These are phyloP conservation scores for Phaedon cochleariae DNA, from an alignment of 2,888 invertebrate genomes.

Conservation along the genomic window DNA sequence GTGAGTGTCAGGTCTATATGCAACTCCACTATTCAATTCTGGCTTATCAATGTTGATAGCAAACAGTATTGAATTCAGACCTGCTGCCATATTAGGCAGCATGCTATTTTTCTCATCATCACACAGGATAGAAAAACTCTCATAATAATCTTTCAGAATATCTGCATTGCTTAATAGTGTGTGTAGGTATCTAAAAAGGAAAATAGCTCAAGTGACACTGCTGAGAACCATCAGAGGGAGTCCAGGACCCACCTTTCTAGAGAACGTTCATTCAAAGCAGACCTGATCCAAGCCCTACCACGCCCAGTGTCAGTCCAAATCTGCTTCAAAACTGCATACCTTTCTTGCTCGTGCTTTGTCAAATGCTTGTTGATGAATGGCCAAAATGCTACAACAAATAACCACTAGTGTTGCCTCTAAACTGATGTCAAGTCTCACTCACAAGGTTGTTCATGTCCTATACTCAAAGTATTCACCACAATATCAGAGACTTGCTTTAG, in stretches of 20 bases:
- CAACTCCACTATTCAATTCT: constrained; percentile 73
- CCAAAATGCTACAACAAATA: constrained; percentile 71
- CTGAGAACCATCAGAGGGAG: not conserved
- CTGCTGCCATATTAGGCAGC: constrained; percentile 87
- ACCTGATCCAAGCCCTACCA: constrained; percentile 88
- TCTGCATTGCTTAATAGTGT: constrained; percentile 74
- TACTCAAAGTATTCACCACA: constrained; percentile 66
- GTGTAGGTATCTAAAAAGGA: constrained; percentile 71
- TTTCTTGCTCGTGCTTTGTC: constrained; percentile 87
- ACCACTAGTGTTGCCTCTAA: not conserved
- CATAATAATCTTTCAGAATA: constrained; percentile 77
- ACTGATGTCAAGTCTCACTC: constrained; percentile 39
- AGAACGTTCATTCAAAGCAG: constrained; percentile 90
- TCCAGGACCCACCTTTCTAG: constrained; percentile 83
- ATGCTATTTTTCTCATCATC: constrained; percentile 81
- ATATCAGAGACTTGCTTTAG: constrained; percentile 78
- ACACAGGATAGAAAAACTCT: constrained; percentile 84
- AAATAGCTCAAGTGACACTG: not conserved
- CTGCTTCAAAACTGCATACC: constrained; percentile 76
- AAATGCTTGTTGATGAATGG: constrained; percentile 80
- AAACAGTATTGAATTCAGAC: constrained; percentile 88
- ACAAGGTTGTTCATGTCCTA: constrained; percentile 57
- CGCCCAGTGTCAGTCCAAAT: constrained; percentile 81
- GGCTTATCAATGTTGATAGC: constrained; percentile 90
- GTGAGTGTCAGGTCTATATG: constrained; percentile 61